These are phyloP conservation scores for Plebejus anna DNA, from an alignment of 2,888 invertebrate species.

Conservation along the genomic window DNA sequence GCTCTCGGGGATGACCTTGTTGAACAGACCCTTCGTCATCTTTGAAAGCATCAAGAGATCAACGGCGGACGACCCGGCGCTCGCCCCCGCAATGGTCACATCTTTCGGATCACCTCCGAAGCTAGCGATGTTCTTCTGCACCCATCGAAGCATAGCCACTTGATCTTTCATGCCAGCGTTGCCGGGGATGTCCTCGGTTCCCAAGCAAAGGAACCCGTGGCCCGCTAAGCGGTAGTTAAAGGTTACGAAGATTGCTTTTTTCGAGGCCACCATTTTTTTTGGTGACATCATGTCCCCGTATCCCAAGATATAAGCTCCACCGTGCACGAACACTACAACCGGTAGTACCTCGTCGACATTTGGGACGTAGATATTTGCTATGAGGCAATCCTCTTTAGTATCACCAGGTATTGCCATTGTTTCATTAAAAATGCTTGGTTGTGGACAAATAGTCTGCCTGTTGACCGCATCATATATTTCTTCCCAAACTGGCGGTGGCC, in stretches of 20 bases:
- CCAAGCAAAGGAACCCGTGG: slow-evolving; percentile 52
- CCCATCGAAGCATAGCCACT: slow-evolving; percentile 46
- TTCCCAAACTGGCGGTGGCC: slow-evolving; percentile 46
- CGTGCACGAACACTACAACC: slow-evolving; percentile 61
- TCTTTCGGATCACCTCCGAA: slow-evolving; percentile 57
- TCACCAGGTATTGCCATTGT: not conserved
- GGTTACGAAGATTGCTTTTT: slow-evolving; percentile 47
- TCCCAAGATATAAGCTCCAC: slow-evolving; percentile 59
- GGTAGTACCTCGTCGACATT: slow-evolving; percentile 43
- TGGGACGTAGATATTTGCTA: slow-evolving; percentile 42
- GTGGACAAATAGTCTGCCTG: slow-evolving; percentile 44
- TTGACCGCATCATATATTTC: slow-evolving; percentile 43
- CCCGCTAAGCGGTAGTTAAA: slow-evolving; percentile 54
- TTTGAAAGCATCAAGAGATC: slow-evolving; percentile 51
- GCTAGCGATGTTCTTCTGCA: slow-evolving; percentile 48
- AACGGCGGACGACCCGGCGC: slow-evolving; percentile 52
- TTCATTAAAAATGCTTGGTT: slow-evolving; percentile 31
- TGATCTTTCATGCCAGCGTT: slow-evolving; percentile 61
- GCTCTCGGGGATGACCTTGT: slow-evolving; percentile 46
- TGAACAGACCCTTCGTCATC: slow-evolving; percentile 47
- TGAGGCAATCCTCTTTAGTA: slow-evolving; percentile 40
- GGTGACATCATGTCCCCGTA: slow-evolving; percentile 42
- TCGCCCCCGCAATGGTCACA: slow-evolving; percentile 51
- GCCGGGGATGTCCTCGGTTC: slow-evolving; percentile 52
- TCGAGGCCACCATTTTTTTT: slow-evolving; percentile 41